Percentiles rank a stretch among this genome's conserved stretches.
phyloP scores from a whole-genome alignment of 2,797 vertebrate species.

The Chloroceryle amazona region DNA sequence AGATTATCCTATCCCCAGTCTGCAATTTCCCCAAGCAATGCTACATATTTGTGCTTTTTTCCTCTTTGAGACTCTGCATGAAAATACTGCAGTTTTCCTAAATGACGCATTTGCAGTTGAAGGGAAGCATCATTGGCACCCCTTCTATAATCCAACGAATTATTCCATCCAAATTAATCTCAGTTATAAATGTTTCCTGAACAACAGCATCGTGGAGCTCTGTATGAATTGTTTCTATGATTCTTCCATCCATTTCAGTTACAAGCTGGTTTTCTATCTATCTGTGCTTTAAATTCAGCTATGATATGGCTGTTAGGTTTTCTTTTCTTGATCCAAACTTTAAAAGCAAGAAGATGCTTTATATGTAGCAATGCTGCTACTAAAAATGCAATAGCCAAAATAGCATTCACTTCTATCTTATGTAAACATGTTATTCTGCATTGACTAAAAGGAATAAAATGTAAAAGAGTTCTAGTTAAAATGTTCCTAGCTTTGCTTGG shows the following conservation, averaged over 20 bases:
- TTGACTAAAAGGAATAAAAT: conserved; percentile 6
- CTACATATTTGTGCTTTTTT: neutral
- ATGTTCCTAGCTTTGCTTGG: neutral
- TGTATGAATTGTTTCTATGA: neutral
- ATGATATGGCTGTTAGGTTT: neutral
- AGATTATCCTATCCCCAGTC: neutral
- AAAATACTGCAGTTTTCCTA: conserved; percentile 10
- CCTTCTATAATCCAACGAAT: neutral
- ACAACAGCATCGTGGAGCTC: neutral
- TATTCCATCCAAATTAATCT: neutral
- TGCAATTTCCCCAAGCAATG: neutral
- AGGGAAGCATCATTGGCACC: neutral
- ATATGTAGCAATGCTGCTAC: neutral
- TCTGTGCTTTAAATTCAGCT: conserved; percentile 4
- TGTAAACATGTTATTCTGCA: neutral
- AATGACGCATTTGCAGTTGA: neutral
- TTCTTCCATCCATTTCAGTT: neutral
- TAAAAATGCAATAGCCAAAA: conserved; percentile 23
- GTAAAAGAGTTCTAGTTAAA: neutral
- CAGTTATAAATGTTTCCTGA: neutral
- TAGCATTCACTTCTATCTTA: neutral
- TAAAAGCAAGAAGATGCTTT: neutral
- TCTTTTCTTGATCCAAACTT: neutral
- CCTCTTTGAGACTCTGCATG: neutral
- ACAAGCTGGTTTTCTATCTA: neutral